These are phyloP conservation scores for Trachelus troglodyta DNA, from an alignment of 2,888 invertebrate genomes.

Conservation along the genomic window DNA sequence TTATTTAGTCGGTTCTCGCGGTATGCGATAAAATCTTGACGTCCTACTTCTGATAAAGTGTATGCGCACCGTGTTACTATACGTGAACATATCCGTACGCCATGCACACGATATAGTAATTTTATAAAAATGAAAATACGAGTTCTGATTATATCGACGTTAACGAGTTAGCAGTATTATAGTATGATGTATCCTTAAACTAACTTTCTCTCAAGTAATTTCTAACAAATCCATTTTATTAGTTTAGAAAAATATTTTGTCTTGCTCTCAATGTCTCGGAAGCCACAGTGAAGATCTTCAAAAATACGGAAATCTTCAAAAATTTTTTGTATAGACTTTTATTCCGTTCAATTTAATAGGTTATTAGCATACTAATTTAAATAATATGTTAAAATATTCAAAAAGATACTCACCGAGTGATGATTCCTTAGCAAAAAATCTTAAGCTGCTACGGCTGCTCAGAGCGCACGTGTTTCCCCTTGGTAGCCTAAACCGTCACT, in stretches of 20 bases:
- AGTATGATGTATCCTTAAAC: neutral
- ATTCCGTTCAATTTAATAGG: neutral
- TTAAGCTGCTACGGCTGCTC: constrained; percentile 1
- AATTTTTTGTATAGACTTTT: neutral
- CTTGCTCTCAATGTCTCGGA: neutral
- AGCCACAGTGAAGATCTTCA: neutral
- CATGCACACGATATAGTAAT: neutral
- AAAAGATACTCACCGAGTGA: constrained; percentile 13
- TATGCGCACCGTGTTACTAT: neutral
- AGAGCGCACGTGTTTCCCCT: constrained; percentile 6
- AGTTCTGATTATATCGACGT: neutral
- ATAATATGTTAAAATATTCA: neutral
- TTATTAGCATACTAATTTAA: neutral
- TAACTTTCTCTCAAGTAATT: neutral
- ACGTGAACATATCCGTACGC: neutral
- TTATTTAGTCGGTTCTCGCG: neutral
- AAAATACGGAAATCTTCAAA: neutral
- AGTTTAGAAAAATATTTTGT: neutral
- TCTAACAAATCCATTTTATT: neutral
- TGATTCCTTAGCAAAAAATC: neutral
- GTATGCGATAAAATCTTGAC: neutral
- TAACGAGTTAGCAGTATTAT: neutral
- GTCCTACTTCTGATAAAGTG: neutral
- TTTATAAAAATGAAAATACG: neutral
- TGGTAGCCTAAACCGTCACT: constrained; percentile 16